Percentiles rank a stretch among this genome's conserved stretches.
Evolutionary conservation across 2,888 invertebrate genomes (phyloP).

Genomic region (Acleris holmiana): DNA sequence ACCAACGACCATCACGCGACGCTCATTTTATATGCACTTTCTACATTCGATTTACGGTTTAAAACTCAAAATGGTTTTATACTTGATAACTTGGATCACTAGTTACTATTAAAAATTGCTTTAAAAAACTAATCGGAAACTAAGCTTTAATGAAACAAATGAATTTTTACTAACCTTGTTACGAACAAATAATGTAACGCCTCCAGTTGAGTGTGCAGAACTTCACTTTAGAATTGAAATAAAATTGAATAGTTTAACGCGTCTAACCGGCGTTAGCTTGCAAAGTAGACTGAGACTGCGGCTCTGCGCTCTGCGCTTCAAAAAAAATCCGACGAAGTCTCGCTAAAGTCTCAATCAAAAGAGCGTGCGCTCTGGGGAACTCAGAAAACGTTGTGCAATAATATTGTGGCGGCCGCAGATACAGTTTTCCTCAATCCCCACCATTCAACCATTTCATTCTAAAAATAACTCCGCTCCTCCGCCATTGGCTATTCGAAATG

Average conservation of each 20-base stretch:
- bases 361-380: conserved; percentile 59
- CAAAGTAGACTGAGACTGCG: conserved; percentile 15
- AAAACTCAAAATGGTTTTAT: too few species aligned
- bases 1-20: not conserved
- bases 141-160: not conserved
- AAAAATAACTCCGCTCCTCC: conserved; percentile 66
- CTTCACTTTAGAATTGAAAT: conserved; percentile 38
- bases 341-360: conserved; percentile 27
- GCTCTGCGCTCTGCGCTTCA: too few species aligned
- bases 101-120: too few species aligned
- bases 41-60: not conserved
- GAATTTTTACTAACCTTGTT: conserved; percentile 54
- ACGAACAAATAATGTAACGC: conserved; percentile 61
- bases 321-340: conserved; percentile 1
- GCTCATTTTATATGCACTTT: not conserved
- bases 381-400: conserved; percentile 78
- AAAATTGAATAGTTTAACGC: conserved; percentile 15
- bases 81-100: too few species aligned
- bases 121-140: too few species aligned
- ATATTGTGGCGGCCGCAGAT: conserved; percentile 48
- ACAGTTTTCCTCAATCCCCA: conserved; percentile 75
- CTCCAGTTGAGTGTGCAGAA: conserved; percentile 46
- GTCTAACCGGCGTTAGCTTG: conserved; percentile 17
- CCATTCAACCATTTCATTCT: conserved; percentile 64
- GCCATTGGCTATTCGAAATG: conserved; percentile 66